Conservation (phyloP, 2,113 vertebrate genomes). For the Seriola quinqueradiata region DNA sequence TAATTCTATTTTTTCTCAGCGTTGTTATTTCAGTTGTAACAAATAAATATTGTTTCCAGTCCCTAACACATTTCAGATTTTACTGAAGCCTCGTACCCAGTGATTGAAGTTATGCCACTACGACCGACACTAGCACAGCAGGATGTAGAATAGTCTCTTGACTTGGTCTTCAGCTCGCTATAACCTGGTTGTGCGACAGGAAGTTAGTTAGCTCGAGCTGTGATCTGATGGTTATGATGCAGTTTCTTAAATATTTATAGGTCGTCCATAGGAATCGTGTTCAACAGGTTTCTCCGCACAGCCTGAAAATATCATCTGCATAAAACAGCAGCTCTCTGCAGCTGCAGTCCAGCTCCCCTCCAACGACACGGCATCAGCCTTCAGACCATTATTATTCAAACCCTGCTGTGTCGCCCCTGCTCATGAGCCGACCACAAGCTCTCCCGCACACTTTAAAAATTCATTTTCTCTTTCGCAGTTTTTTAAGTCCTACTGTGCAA, state of each 20-base stretch:
- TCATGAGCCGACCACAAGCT: neutral
- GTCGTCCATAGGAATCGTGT: neutral
- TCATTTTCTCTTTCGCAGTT: slow-evolving; percentile 17
- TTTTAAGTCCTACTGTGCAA: neutral
- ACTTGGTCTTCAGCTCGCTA: neutral
- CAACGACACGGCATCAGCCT: neutral
- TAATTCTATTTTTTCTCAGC: too few species aligned
- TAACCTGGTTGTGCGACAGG: neutral
- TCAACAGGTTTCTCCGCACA: neutral
- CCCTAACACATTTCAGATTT: neutral
- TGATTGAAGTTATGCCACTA: too few species aligned
- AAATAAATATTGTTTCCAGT: neutral
- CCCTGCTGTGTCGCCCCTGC: neutral
- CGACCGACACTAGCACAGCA: neutral
- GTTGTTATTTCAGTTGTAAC: too few species aligned
- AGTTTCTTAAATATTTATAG: neutral
- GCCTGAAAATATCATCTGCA: neutral
- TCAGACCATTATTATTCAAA: slow-evolving; percentile 14
- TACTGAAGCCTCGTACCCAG: too few species aligned
- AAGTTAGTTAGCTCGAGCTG: neutral
- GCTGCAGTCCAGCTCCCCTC: neutral
- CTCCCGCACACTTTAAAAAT: slow-evolving; percentile 26
- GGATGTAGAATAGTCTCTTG: neutral
- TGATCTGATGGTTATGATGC: neutral
- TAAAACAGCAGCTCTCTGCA: neutral